These are phyloP conservation scores for Aldrovandia affinis DNA, from an alignment of 2,797 vertebrate genomes.

Conservation along the genomic window DNA sequence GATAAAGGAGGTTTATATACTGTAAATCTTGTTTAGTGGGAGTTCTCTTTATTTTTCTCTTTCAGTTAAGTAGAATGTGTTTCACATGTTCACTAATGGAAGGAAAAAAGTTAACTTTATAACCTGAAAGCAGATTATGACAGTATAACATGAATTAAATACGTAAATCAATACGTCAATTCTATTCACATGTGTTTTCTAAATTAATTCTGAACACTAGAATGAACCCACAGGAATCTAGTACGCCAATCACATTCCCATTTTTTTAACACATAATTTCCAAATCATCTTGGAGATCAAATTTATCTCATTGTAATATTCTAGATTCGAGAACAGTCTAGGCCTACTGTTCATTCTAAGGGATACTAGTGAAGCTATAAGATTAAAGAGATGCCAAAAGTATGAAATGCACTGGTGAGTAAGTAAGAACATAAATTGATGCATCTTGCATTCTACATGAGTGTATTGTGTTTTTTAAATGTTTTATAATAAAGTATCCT, in stretches of 20 bases:
- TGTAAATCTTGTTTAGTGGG: neutral
- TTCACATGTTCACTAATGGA: neutral
- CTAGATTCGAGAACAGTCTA: neutral
- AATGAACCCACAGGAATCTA: neutral
- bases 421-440: neutral
- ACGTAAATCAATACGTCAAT: neutral
- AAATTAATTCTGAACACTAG: neutral
- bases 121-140: neutral
- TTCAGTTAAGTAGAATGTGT: neutral
- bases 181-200: neutral
- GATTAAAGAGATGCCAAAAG: neutral
- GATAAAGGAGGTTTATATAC: neutral
- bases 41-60: neutral
- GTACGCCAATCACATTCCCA: neutral
- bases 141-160: neutral
- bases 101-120: neutral
- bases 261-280: neutral
- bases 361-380: neutral
- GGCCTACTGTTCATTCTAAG: neutral
- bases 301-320: neutral
- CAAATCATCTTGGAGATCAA: neutral
- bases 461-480: neutral
- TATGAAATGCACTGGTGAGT: conserved; percentile 2
- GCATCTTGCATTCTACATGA: neutral
- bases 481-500: neutral